A percentile compares a stretch with the other conserved stretches of the same genome.
phyloP scores from a whole-genome alignment of 2,797 vertebrate species.

The Varecia variegata region DNA sequence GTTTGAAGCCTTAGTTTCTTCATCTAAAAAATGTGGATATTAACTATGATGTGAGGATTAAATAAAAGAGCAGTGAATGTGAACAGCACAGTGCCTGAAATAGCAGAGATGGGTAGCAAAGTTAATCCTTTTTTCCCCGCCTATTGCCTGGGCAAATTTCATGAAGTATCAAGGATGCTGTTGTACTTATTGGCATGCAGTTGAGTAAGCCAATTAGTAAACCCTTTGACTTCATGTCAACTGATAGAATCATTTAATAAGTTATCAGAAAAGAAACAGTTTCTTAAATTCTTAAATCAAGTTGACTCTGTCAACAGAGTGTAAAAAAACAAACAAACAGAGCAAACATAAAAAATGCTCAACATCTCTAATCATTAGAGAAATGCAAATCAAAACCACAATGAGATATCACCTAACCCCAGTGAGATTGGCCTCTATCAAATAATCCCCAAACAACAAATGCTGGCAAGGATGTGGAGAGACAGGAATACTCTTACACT shows the following conservation, averaged over 20 bases:
- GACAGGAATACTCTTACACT: too few relatives aligned
- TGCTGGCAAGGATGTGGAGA: too few relatives aligned
- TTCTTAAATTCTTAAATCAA: slow-evolving; percentile 16
- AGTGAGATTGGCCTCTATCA: too few relatives aligned
- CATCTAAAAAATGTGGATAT: neutral
- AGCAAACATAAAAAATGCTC: too few relatives aligned
- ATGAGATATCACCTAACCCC: too few relatives aligned
- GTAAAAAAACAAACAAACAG: neutral
- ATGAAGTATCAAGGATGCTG: neutral
- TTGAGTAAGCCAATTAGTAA: neutral
- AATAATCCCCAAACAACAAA: too few relatives aligned
- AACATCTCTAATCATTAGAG: too few relatives aligned
- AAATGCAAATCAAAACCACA: too few relatives aligned
- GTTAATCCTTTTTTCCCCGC: neutral
- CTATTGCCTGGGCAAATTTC: neutral
- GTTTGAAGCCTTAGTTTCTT: neutral
- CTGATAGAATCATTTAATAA: neutral
- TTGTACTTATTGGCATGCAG: neutral
- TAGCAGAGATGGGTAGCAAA: neutral
- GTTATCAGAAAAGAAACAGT: neutral
- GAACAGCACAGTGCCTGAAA: neutral
- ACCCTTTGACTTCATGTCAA: neutral
- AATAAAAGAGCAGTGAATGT: neutral
- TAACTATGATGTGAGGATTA: neutral
- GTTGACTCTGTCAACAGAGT: neutral